These are phyloP conservation scores for Metopolophium dirhodum DNA, from an alignment of 1,140 invertebrate species.

Conservation along the genomic window DNA sequence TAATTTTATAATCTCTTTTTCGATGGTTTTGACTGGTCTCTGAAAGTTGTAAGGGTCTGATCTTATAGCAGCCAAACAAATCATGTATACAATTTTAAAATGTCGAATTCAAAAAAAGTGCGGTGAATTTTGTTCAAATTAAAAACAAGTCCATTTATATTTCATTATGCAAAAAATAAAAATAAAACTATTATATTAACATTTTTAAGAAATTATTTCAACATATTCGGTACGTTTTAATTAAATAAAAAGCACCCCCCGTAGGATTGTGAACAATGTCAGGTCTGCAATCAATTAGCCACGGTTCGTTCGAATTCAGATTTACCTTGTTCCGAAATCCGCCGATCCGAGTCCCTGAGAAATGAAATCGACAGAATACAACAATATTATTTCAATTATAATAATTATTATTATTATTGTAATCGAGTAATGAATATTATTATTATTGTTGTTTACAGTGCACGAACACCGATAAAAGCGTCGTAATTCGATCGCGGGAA, in stretches of 20 bases:
- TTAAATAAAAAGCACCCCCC: not conserved
- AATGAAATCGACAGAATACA: not conserved
- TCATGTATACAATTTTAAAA: not conserved
- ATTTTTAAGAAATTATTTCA: not conserved
- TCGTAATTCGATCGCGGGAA: conserved; percentile 1
- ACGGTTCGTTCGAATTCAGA: not conserved
- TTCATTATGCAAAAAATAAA: not conserved
- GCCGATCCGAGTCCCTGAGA: not conserved
- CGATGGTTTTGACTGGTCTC: not conserved
- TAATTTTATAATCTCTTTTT: too few relatives aligned
- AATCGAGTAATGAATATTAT: not conserved
- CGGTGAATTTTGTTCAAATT: not conserved
- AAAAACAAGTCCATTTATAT: not conserved
- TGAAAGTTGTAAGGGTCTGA: not conserved
- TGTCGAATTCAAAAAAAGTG: not conserved
- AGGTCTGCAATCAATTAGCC: not conserved
- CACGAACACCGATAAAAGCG: not conserved
- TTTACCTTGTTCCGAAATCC: not conserved
- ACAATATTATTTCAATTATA: not conserved
- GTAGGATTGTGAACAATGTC: conserved; percentile 2
- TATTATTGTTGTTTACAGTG: not conserved
- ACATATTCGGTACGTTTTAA: not conserved
- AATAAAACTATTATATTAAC: not conserved
- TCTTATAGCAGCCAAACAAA: not conserved
- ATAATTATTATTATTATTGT: not conserved